Conservation (phyloP, 92 coral and sea anemone genomes). For the Parazoanthus swiftii region DNA sequence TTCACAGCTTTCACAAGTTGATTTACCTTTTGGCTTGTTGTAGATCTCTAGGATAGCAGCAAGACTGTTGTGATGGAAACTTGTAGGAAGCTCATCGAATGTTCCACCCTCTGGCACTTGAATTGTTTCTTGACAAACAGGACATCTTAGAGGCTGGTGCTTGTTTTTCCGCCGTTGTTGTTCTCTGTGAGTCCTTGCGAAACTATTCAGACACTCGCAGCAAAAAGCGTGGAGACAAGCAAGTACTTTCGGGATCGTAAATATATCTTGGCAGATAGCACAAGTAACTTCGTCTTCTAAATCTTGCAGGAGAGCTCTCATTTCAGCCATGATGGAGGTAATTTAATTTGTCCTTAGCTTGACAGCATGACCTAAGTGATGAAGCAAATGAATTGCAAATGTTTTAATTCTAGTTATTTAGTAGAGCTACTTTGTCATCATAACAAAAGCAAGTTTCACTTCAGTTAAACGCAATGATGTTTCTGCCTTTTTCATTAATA, state of each 20-base stretch:
- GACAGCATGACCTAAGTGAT: too few species aligned
- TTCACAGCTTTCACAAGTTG: neutral
- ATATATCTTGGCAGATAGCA: neutral
- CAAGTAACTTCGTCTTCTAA: constrained; percentile 11
- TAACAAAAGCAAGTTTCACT: too few species aligned
- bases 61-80: constrained; percentile 12
- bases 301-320: neutral
- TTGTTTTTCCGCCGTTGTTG: neutral
- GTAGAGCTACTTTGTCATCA: too few species aligned
- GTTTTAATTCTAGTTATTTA: too few species aligned
- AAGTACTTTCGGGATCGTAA: neutral
- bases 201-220: neutral
- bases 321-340: neutral
- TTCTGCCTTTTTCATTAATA: too few species aligned
- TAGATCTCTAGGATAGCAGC: neutral
- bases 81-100: neutral
- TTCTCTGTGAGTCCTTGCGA: neutral
- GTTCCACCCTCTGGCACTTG: neutral
- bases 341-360: too few species aligned
- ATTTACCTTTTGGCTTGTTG: neutral
- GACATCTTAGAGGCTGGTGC: neutral
- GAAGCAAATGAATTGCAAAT: too few species aligned
- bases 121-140: constrained; percentile 9
- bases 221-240: constrained; percentile 1
- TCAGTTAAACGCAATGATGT: too few species aligned